phyloP scores from a whole-genome alignment of 2,797 vertebrate species.

The Scleropages formosus region DNA sequence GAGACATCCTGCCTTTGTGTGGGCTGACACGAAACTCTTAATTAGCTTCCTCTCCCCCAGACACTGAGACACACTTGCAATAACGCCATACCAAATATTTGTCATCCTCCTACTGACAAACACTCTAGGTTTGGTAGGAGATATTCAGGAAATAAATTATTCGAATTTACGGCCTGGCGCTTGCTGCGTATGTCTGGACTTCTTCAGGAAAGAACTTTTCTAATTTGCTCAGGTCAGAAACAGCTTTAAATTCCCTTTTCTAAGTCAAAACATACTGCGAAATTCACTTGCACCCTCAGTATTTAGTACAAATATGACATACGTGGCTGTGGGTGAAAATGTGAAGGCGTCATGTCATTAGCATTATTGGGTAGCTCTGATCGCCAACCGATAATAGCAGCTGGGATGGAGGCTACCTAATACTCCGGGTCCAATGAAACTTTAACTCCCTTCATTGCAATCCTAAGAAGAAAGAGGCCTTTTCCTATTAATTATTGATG shows the following conservation, averaged over 20 bases:
- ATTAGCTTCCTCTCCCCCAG: slow-evolving; percentile 27
- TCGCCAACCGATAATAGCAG: slow-evolving; percentile 9
- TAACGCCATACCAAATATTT: background rate
- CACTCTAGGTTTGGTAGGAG: background rate
- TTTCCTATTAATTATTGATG: slow-evolving; percentile 29
- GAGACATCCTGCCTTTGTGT: slow-evolving; percentile 41
- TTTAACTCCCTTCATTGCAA: slow-evolving; percentile 28
- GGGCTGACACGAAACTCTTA: slow-evolving; percentile 44
- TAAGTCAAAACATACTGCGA: background rate
- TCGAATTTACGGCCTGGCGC: background rate
- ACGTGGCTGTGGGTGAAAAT: slow-evolving; percentile 4
- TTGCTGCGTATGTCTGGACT: background rate
- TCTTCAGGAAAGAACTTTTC: background rate
- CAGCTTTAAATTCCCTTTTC: background rate
- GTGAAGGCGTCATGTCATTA: slow-evolving; percentile 5
- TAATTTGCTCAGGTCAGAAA: background rate
- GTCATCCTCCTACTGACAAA: background rate
- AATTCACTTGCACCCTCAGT: background rate
- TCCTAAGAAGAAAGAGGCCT: slow-evolving; percentile 8
- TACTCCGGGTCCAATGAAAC: slow-evolving; percentile 25
- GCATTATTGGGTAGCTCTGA: slow-evolving; percentile 26
- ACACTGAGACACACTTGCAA: background rate
- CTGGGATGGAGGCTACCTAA: slow-evolving; percentile 24
- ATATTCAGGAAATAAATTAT: background rate
- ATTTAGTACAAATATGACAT: background rate